These are phyloP conservation scores for Atta cephalotes DNA, from an alignment of 1,140 invertebrate species.

Conservation along the genomic window DNA sequence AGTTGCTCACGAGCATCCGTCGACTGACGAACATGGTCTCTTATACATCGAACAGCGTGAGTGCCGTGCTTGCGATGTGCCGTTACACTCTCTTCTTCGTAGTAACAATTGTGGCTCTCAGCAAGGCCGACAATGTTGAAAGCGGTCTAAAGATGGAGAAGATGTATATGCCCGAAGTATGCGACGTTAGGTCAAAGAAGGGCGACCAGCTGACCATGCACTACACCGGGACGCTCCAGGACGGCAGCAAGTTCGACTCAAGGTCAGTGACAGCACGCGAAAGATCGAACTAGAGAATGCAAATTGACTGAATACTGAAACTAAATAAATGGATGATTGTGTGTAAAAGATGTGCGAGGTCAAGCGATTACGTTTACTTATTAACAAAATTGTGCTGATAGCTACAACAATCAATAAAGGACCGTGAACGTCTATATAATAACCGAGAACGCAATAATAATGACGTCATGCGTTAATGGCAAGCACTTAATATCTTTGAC, in stretches of 20 bases:
- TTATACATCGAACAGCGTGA: constrained; percentile 53
- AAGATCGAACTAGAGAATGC: neutral
- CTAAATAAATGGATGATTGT: constrained; percentile 10
- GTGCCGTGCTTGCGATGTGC: constrained; percentile 67
- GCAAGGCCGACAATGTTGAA: constrained; percentile 54
- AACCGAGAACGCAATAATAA: neutral
- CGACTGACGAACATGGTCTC: constrained; percentile 65
- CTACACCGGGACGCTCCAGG: constrained; percentile 94
- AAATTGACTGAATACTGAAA: too few species aligned
- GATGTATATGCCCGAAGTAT: constrained; percentile 92
- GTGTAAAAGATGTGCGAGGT: neutral
- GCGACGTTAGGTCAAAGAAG: constrained; percentile 93
- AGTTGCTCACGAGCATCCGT: constrained; percentile 80
- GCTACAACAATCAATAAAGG: neutral
- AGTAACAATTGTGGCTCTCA: constrained; percentile 57
- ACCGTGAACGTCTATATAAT: neutral
- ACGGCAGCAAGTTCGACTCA: constrained; percentile 97
- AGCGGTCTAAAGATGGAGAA: constrained; percentile 92
- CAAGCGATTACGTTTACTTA: neutral
- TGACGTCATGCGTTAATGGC: constrained; percentile 12
- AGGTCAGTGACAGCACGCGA: constrained; percentile 89
- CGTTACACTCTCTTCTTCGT: constrained; percentile 65
- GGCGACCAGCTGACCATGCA: constrained; percentile 97
- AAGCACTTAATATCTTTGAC: constrained; percentile 22
- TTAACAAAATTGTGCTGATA: neutral